Percentiles rank a stretch among this genome's conserved stretches.
Evolutionary conservation across 2,797 vertebrate genomes (phyloP).

Genomic region (Scarus forsteni): DNA sequence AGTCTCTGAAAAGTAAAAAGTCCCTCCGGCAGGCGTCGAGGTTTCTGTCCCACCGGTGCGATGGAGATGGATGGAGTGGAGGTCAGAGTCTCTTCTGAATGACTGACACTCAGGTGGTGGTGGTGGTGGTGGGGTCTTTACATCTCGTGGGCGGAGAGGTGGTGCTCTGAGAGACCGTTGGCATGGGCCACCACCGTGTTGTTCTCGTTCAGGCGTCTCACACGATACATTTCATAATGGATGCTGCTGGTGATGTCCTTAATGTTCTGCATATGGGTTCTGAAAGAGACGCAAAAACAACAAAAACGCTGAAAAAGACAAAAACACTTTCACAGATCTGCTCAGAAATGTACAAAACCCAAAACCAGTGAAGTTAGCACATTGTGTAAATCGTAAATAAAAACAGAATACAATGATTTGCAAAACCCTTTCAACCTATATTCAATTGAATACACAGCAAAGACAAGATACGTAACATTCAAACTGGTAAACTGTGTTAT

Average conservation of each 20-base stretch:
- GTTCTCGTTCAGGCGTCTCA: conserved; percentile 93
- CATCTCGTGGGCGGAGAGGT: conserved; percentile 90
- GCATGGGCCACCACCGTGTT: conserved; percentile 83
- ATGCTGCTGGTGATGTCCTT: conserved; percentile 99
- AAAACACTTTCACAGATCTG: too few species aligned
- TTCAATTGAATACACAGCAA: too few species aligned
- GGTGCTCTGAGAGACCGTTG: conserved; percentile 89
- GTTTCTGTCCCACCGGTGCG: conserved; percentile 57
- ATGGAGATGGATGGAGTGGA: conserved; percentile 36
- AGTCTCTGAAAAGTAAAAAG: conserved; percentile 47
- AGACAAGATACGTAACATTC: too few species aligned
- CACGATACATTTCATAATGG: conserved; percentile 97
- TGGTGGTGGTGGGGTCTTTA: too few species aligned
- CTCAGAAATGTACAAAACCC: too few species aligned
- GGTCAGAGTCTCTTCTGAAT: conserved; percentile 50
- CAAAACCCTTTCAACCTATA: too few species aligned
- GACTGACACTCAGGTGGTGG: conserved; percentile 45
- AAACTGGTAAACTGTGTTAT: too few species aligned
- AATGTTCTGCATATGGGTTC: conserved; percentile 99
- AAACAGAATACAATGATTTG: too few species aligned
- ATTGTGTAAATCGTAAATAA: too few species aligned
- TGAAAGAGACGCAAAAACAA: conserved; percentile 54
- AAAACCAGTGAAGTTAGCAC: too few species aligned
- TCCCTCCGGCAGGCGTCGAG: conserved; percentile 55
- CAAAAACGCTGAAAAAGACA: too few species aligned